A percentile compares a stretch with the other conserved stretches of the same genome.
Evolutionary conservation across 2,113 vertebrate species (phyloP).

Genomic region (Pteropus alecto): DNA sequence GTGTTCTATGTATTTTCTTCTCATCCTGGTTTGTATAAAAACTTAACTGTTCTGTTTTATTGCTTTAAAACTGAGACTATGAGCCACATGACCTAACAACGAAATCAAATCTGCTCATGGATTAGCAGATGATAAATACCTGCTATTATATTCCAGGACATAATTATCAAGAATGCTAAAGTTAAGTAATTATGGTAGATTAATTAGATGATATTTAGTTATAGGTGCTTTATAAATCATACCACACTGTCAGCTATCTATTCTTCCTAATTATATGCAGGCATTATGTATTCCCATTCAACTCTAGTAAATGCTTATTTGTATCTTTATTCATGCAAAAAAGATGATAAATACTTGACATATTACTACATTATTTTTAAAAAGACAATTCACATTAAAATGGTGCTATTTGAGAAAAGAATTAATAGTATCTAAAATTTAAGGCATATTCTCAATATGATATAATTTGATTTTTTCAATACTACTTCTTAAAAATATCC

Average conservation of each 20-base stretch:
- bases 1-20: neutral
- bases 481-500: neutral
- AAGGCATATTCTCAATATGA: neutral
- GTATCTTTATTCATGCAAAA: neutral
- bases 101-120: neutral
- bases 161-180: neutral
- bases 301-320: neutral
- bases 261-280: neutral
- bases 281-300: neutral
- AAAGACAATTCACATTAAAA: conserved; percentile 13
- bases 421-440: neutral
- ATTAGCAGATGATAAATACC: conserved; percentile 20
- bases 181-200: neutral
- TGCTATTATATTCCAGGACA: neutral
- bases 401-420: neutral
- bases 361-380: neutral
- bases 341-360: neutral
- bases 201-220: neutral
- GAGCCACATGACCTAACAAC: neutral
- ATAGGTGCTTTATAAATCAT: neutral
- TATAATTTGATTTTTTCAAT: conserved; percentile 8
- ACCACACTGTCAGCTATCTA: neutral
- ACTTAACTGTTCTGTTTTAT: neutral
- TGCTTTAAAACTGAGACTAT: neutral
- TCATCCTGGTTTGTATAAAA: neutral